Evolutionary conservation across 2,888 invertebrate genomes (phyloP), one percentile per base, ranked within the genome.

Genomic region (Ophion ellenae): DNA sequence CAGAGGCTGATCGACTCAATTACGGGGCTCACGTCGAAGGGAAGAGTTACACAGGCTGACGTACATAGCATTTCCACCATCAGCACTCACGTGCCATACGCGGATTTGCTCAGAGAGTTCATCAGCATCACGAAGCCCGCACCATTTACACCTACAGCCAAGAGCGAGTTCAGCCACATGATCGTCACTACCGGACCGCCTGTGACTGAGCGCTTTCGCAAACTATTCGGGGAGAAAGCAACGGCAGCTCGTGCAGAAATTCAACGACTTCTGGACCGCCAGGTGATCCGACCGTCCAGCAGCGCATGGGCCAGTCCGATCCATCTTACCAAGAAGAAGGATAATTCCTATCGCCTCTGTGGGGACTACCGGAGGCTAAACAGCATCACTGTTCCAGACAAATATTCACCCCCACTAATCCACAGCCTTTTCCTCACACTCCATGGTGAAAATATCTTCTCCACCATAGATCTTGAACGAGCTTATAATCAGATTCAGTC

Each of bases 351-450:
- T 67, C 53, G 86, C 24, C 45, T 75, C 7, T 84, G 84, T 66
- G 86, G 84, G 1, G 82, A 86, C 53, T 86, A 79, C 45, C 17
- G 84, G 3, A 71, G 61, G 20, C 20, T 86, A 10, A 86, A 86
- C 40, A 66, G 71, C 5, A 40, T 47, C 14, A 81, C 86, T 17
- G 28, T 67, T 2, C 81, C 73, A 3, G 84, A 84, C n/a, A 45
- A 59, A 28, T 86, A 86, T 75, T 24, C 86, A 20, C 66, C 78
- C 40, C 86, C 85, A 2, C n/a, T 70, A 3, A 83, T 85, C 0
- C 83, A 85, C 57, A 47, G 77, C 47, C 14, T 85, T 0, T 80
- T 82, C 24, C 75, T 40, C 1, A 14, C 10, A 6, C 64, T 79
- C 3, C 71, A 67, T 40, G 77, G 53, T 7, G 83, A 81, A 28